These are phyloP conservation scores for Drosophila diplacantha DNA, from an alignment of 2,888 invertebrate genomes.

Conservation along the genomic window DNA sequence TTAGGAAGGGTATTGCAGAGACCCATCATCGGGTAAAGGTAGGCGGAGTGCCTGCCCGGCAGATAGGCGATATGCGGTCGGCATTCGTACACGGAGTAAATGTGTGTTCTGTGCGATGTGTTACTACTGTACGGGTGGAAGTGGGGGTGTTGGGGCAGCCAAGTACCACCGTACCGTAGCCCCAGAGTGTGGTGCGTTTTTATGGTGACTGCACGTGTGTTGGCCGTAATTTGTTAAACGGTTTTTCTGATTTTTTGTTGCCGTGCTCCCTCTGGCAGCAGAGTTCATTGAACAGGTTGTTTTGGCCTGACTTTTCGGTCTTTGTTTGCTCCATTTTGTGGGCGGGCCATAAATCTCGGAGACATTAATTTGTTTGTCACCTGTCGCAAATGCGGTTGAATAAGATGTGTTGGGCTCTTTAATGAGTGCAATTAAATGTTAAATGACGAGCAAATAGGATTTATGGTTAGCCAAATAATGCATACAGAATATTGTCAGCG, in stretches of 20 bases:
- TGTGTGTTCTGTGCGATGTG: constrained; percentile 18
- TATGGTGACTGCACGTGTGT: constrained; percentile 54
- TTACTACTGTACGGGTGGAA: constrained; percentile 26
- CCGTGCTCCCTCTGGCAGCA: neutral
- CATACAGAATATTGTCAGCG: constrained; percentile 9
- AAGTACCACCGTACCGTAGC: constrained; percentile 4
- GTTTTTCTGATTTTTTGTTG: constrained; percentile 35
- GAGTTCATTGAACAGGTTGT: constrained; percentile 60
- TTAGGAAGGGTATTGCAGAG: constrained; percentile 13
- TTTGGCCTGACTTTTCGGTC: constrained; percentile 26
- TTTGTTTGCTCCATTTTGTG: constrained; percentile 31
- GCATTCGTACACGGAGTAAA: constrained; percentile 24
- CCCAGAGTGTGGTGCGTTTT: constrained; percentile 43
- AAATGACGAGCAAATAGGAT: constrained; percentile 30
- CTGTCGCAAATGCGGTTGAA: constrained; percentile 39
- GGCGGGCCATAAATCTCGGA: constrained; percentile 42
- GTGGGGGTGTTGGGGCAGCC: neutral
- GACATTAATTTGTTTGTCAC: constrained; percentile 46
- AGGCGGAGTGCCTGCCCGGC: constrained; percentile 13
- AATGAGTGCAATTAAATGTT: constrained; percentile 38
- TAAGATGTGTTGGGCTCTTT: constrained; percentile 30
- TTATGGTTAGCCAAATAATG: constrained; percentile 16
- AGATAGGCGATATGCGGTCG: constrained; percentile 44
- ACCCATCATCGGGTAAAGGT: constrained; percentile 15
- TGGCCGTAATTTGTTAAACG: constrained; percentile 50